Evolutionary conservation across 2,113 vertebrate genomes (phyloP).

Genomic region (Mirounga angustirostris): DNA sequence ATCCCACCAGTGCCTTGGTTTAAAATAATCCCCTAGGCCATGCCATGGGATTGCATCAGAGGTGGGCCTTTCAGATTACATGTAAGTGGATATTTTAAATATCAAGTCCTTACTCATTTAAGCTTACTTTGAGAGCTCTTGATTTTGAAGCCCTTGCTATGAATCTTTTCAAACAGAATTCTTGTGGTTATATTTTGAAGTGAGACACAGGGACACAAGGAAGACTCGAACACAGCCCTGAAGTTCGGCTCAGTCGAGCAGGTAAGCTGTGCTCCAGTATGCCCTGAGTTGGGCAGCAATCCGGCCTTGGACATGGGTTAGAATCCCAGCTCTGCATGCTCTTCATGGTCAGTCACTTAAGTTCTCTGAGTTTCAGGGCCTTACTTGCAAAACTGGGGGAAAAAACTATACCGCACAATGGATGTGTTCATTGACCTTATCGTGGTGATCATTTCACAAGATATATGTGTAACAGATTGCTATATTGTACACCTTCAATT

Average conservation of each 20-base stretch:
- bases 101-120: constrained; percentile 46
- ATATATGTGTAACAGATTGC: background rate
- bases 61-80: background rate
- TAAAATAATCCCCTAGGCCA: background rate
- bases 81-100: constrained; percentile 50
- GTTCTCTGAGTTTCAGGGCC: background rate
- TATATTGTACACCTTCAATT: background rate
- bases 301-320: too few species aligned
- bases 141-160: constrained; percentile 14
- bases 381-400: background rate
- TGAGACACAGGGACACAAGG: background rate
- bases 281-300: background rate
- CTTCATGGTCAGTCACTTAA: accelerated
- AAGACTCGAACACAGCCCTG: background rate
- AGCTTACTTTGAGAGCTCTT: constrained; percentile 46
- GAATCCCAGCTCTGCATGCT: background rate
- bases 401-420: background rate
- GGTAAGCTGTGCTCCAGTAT: background rate
- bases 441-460: background rate
- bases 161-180: constrained; percentile 41
- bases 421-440: background rate
- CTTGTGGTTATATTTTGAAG: background rate
- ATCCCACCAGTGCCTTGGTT: background rate
- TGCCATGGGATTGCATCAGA: background rate
- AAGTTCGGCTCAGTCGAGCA: accelerated